phyloP scores from a whole-genome alignment of 2,113 vertebrate genomes.

The Pimephales promelas region DNA sequence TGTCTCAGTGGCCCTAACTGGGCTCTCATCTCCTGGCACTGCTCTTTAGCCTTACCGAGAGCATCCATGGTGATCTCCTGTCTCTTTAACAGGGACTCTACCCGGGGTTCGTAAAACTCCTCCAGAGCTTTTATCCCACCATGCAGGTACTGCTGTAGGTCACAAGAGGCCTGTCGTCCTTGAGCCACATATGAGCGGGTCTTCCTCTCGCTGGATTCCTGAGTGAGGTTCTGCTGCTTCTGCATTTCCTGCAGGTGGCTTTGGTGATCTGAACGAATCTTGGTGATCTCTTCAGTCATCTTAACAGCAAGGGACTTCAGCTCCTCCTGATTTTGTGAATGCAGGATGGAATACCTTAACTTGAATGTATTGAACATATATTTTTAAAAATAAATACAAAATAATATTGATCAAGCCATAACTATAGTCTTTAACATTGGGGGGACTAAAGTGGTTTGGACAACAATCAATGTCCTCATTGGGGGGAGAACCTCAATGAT shows the following conservation, averaged over 20 bases:
- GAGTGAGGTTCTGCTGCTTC: constrained; percentile 68
- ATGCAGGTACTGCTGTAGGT: constrained; percentile 86
- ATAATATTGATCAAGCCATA: too few relatives aligned
- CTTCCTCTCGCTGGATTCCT: constrained; percentile 60
- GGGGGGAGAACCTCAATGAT: too few relatives aligned
- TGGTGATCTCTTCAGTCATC: constrained; percentile 78
- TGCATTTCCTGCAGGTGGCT: constrained; percentile 75
- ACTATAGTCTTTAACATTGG: too few relatives aligned
- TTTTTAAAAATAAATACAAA: too few relatives aligned
- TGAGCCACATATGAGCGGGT: constrained; percentile 80
- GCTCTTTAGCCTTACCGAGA: constrained; percentile 78
- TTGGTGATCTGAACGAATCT: constrained; percentile 76
- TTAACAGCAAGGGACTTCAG: constrained; percentile 76
- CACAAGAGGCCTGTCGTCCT: constrained; percentile 79
- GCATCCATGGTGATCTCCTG: constrained; percentile 77
- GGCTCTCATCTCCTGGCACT: constrained; percentile 81
- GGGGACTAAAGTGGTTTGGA: too few relatives aligned
- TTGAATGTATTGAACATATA: too few relatives aligned
- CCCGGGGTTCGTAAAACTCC: constrained; percentile 86
- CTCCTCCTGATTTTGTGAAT: constrained; percentile 68
- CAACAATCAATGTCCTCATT: too few relatives aligned
- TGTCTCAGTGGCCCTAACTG: constrained; percentile 81
- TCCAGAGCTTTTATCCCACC: constrained; percentile 83
- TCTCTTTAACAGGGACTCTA: constrained; percentile 84
- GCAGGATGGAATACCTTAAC: too few relatives aligned